Percentiles rank a stretch among this genome's conserved stretches.
Evolutionary conservation across 2,797 vertebrate genomes (phyloP).

Genomic region (Anisognathus igniventris): DNA sequence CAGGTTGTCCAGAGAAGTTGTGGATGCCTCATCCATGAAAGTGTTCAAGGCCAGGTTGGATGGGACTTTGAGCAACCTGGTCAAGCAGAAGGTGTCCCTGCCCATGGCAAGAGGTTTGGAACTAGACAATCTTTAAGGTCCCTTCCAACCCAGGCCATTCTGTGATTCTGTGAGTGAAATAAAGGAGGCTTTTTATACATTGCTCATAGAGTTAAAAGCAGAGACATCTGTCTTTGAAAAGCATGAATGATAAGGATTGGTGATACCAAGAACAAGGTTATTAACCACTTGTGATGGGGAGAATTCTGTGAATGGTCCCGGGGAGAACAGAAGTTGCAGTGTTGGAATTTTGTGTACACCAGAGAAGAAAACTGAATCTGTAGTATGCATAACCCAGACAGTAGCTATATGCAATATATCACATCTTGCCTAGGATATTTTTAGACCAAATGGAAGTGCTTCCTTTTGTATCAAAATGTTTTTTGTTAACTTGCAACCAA

Average conservation of each 20-base stretch:
- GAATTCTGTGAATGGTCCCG: neutral
- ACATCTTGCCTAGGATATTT: neutral
- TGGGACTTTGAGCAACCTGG: neutral
- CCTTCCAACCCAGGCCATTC: neutral
- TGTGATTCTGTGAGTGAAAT: neutral
- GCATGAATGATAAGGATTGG: neutral
- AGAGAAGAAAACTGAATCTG: neutral
- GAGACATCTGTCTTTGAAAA: neutral
- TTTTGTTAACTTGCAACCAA: neutral
- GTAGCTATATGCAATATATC: neutral
- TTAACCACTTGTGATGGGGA: neutral
- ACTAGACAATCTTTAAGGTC: neutral
- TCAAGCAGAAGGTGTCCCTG: neutral
- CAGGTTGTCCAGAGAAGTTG: neutral
- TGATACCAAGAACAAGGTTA: neutral
- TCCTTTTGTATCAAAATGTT: neutral
- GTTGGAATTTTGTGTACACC: neutral
- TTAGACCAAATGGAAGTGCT: neutral
- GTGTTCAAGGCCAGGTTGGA: neutral
- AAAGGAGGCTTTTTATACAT: accelerated
- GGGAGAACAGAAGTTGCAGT: neutral
- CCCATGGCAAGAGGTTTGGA: accelerated
- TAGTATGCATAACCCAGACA: neutral
- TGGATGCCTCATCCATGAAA: neutral
- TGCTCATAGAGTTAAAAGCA: neutral